phyloP scores from a whole-genome alignment of 2,888 invertebrate genomes.

The Ectropis crepuscularia region DNA sequence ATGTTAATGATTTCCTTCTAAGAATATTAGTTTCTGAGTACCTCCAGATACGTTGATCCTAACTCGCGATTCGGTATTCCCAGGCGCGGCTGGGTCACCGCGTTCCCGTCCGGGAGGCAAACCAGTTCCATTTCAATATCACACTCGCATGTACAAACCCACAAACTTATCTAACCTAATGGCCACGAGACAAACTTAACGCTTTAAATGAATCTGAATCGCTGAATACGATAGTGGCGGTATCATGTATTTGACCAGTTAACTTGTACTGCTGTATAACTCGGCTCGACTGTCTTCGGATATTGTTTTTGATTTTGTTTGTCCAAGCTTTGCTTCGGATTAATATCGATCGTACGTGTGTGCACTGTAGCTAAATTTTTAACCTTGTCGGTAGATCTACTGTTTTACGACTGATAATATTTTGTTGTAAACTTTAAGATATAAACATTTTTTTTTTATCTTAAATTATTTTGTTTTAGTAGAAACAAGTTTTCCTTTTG shows the following conservation, averaged over 20 bases:
- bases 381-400: too few species aligned
- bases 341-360: constrained; percentile 30
- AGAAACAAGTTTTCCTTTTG: too few species aligned
- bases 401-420: too few species aligned
- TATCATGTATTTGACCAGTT: too few species aligned
- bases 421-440: too few species aligned
- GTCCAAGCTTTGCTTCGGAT: constrained; percentile 39
- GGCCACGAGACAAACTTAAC: neutral
- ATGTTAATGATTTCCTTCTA: neutral
- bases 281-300: constrained; percentile 35
- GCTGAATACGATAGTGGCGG: neutral
- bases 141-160: constrained; percentile 53
- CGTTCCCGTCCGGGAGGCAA: constrained; percentile 68
- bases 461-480: too few species aligned
- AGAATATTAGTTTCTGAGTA: constrained; percentile 24
- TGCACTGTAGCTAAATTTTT: neutral
- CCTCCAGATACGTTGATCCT: constrained; percentile 53
- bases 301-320: constrained; percentile 46
- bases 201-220: neutral
- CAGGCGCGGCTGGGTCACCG: constrained; percentile 69
- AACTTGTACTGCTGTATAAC: constrained; percentile 3
- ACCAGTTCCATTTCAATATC: constrained; percentile 83
- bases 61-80: constrained; percentile 73
- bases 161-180: too few species aligned
- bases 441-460: too few species aligned